These are phyloP conservation scores for Microcebus lehilahytsara DNA, from an alignment of 2,113 vertebrate genomes.

Conservation along the genomic window DNA sequence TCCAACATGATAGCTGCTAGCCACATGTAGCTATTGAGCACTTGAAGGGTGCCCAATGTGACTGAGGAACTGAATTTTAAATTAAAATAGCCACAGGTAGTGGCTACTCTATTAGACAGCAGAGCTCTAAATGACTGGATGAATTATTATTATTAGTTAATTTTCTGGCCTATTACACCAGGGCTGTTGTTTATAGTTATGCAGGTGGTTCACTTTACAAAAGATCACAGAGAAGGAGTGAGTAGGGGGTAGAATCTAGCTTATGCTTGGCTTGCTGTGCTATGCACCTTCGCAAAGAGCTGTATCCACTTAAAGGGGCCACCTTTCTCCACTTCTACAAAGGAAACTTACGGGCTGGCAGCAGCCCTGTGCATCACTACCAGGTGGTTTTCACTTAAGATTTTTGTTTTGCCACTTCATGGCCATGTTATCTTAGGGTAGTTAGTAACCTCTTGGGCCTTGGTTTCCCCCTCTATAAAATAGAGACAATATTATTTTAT, in stretches of 20 bases:
- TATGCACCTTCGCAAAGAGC: background rate
- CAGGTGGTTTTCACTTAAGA: slow-evolving; percentile 13
- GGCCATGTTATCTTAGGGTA: background rate
- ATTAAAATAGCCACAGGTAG: background rate
- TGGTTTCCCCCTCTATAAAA: background rate
- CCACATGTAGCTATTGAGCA: background rate
- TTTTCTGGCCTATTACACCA: background rate
- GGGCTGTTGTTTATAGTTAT: background rate
- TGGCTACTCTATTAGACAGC: background rate
- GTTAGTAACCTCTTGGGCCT: background rate
- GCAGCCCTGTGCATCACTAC: background rate
- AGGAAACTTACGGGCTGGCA: background rate
- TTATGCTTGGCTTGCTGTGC: background rate
- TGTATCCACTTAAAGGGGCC: background rate
- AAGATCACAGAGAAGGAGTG: background rate
- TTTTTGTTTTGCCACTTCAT: background rate
- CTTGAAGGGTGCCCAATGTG: background rate
- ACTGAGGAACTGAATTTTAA: background rate
- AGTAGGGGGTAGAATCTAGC: background rate
- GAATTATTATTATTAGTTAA: background rate
- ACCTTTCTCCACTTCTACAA: background rate
- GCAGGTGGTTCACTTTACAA: background rate
- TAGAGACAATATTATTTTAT: background rate
- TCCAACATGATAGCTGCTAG: background rate
- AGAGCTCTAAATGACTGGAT: background rate